phyloP scores from a whole-genome alignment of 2,797 vertebrate genomes.

The Hydrocynus forskahlii region DNA sequence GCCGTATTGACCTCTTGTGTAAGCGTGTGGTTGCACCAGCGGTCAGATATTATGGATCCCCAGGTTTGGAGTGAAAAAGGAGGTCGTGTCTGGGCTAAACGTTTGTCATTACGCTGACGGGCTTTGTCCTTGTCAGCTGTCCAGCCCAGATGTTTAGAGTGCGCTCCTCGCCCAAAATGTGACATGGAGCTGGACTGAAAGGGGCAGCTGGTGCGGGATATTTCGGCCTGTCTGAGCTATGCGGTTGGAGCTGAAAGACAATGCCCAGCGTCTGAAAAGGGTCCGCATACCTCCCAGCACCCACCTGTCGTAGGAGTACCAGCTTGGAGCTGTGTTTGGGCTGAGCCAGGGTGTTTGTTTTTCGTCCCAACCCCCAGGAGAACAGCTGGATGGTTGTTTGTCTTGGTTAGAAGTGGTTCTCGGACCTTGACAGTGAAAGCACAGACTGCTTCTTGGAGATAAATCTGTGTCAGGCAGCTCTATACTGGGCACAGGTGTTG shows the following conservation, averaged over 20 bases:
- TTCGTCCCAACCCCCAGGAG: conserved; percentile 11
- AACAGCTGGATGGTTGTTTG: conserved; percentile 49
- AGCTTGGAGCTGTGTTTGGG: conserved; percentile 38
- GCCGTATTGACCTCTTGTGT: conserved; percentile 39
- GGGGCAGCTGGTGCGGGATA: conserved; percentile 18
- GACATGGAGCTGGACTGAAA: conserved; percentile 24
- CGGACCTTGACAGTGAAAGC: conserved; percentile 48
- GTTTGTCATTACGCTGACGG: conserved; percentile 16
- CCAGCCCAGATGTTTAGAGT: conserved; percentile 34
- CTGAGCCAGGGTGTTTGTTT: conserved; percentile 33
- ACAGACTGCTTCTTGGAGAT: conserved; percentile 21
- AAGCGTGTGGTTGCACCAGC: conserved; percentile 38
- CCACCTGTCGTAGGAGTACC: conserved; percentile 42
- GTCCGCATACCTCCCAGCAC: conserved; percentile 15
- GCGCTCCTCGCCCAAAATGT: conserved; percentile 12
- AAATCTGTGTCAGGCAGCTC: conserved; percentile 38
- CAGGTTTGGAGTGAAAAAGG: not conserved
- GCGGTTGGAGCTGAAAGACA: conserved; percentile 24
- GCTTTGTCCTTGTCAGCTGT: conserved; percentile 8
- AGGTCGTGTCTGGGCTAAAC: conserved; percentile 11
- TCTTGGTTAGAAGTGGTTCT: conserved; percentile 38
- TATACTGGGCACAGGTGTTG: conserved; percentile 40
- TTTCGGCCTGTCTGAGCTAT: conserved; percentile 15
- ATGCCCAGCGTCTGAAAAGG: not conserved
- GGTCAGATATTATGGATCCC: conserved; percentile 47